Evolutionary conservation across 2,797 vertebrate species (phyloP).

Genomic region (Sebastes baramenuke): DNA sequence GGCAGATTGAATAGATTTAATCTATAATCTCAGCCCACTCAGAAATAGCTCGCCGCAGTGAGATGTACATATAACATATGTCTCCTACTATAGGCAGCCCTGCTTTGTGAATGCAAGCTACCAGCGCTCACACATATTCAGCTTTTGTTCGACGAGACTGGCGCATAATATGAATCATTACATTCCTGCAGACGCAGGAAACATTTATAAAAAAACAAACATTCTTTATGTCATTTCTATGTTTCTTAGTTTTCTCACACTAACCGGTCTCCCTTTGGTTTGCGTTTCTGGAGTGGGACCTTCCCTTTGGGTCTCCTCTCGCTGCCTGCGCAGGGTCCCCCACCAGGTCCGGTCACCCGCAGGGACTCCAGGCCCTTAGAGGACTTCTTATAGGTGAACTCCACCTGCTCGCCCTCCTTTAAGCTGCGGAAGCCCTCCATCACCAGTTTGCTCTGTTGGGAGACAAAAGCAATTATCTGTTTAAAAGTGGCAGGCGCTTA

Average conservation of each 20-base stretch:
- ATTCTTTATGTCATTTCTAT: neutral
- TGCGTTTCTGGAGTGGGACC: slow-evolving; percentile 90
- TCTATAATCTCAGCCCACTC: slow-evolving; percentile 74
- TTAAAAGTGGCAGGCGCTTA: slow-evolving; percentile 19
- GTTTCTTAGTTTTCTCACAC: slow-evolving; percentile 1
- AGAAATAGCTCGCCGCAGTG: slow-evolving; percentile 49
- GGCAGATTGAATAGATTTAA: slow-evolving; percentile 73
- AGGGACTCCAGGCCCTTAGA: slow-evolving; percentile 95
- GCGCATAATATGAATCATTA: neutral
- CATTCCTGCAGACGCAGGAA: neutral
- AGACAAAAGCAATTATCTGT: slow-evolving; percentile 26
- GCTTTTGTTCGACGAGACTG: neutral
- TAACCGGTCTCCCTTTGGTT: slow-evolving; percentile 97
- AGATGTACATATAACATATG: slow-evolving; percentile 42
- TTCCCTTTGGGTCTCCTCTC: slow-evolving; percentile 95
- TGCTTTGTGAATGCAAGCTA: neutral
- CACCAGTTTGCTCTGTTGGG: slow-evolving; percentile 93
- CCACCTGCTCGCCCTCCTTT: slow-evolving; percentile 95
- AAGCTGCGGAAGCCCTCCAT: slow-evolving; percentile 99
- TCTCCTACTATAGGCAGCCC: slow-evolving; percentile 17
- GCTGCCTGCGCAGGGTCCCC: slow-evolving; percentile 92
- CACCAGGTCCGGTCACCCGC: slow-evolving; percentile 92
- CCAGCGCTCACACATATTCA: neutral
- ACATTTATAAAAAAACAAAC: neutral
- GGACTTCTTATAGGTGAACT: slow-evolving; percentile 98